Conservation (phyloP, 2,797 vertebrate species). For the Xenops minutus region DNA sequence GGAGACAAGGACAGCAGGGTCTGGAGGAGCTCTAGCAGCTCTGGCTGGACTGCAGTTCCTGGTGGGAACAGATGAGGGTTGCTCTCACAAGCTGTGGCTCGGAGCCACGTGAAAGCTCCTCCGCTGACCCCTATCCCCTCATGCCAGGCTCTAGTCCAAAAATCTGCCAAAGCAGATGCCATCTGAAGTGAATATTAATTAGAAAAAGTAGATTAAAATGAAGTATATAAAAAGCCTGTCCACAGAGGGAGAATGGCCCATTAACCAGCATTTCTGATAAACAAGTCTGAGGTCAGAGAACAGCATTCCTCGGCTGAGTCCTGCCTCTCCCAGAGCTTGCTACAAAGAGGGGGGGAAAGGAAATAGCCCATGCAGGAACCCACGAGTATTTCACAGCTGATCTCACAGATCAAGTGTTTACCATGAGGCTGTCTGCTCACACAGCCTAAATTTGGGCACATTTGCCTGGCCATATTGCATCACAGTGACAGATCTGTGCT, state of each 20-base stretch:
- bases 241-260: background rate
- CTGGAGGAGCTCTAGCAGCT: background rate
- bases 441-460: background rate
- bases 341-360: background rate
- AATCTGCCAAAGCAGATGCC: background rate
- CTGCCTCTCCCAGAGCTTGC: background rate
- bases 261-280: background rate
- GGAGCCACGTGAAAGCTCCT: background rate
- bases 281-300: background rate
- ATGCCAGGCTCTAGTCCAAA: background rate
- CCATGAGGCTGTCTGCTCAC: background rate
- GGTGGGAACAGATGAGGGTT: background rate
- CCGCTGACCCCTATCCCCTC: background rate
- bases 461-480: conserved; percentile 28
- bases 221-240: background rate
- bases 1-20: background rate
- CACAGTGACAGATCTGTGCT: background rate
- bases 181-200: background rate
- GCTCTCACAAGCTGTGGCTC: background rate
- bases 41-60: background rate
- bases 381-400: background rate
- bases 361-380: background rate
- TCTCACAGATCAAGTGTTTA: background rate
- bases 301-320: background rate
- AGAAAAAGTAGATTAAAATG: background rate